Base-by-base conservation (phyloP, 2,888 invertebrate species). In the Aphidius colemani region DNA sequence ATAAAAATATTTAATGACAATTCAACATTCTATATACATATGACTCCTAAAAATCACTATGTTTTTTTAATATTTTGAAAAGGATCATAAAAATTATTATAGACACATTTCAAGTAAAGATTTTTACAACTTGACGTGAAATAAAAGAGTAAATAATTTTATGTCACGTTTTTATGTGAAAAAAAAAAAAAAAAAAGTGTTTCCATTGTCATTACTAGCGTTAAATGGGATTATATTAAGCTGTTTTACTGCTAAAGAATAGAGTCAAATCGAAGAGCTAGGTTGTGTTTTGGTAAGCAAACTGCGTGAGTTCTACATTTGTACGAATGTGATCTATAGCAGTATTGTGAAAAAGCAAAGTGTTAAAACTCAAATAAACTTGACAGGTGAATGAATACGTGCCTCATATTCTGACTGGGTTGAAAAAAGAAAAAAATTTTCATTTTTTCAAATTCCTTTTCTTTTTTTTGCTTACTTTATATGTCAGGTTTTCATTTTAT, bases 211-310 rank as follows among this genome's bases (percentile, higher is more conserved):
- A 67, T 72, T 63, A 68, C 68, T 53, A 50, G 74, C 74, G 57
- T 80, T 74, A 80, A 81, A 82, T 79, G 77, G 81, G 82, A 82
- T 82, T 82, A 82, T 81, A 81, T 80, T 81, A 79, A 81, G 81
- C 81, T 79, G 78, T 81, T 79, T 78, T 77, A 74, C 73, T 66
- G 70, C 64, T 61, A 72, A 75, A 78, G 78, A 80, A 80, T 80
- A 72, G 78, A 80, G 79, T 80, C 80, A 80, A 81, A 79, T 78
- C 76, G 75, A 74, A 73, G 76, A 75, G 74, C 74, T 76, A 73
- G 74, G 75, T 76, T 76, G 76, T 81, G 79, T 81, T 81, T 81
- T 81, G 81, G 80, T 80, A 80, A 80, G 76, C 74, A 71, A 71
- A 69, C 69, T 70, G 67, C 67, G 74, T 72, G 75, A 71, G 71